A percentile compares a stretch with the other conserved stretches of the same genome.
phyloP scores from a whole-genome alignment of 2,797 vertebrate species.

The Gymnoscopelus braueri region DNA sequence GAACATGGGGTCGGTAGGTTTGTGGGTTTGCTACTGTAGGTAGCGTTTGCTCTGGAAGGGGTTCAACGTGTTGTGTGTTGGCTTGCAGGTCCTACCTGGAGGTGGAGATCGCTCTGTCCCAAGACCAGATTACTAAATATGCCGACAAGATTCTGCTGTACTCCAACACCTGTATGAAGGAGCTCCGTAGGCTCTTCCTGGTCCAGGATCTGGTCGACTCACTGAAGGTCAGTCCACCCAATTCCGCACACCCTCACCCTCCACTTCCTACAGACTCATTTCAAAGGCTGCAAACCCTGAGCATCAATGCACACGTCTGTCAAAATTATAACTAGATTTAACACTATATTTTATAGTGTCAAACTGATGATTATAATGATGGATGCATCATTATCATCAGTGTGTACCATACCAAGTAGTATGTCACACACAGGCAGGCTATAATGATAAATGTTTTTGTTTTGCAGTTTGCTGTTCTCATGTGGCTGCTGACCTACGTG shows the following conservation, averaged over 20 bases:
- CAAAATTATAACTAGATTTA: background rate
- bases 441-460: slow-evolving; percentile 35
- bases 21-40: background rate
- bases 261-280: slow-evolving; percentile 7
- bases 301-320: background rate
- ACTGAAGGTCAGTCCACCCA: slow-evolving; percentile 87
- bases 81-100: slow-evolving; percentile 92
- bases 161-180: slow-evolving; percentile 93
- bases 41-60: background rate
- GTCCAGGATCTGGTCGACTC: slow-evolving; percentile 98
- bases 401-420: too few species aligned
- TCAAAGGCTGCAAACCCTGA: too few species aligned
- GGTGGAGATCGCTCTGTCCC: slow-evolving; percentile 94
- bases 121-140: slow-evolving; percentile 98
- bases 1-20: too few species aligned
- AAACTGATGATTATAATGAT: background rate
- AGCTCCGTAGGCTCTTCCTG: slow-evolving; percentile 95
- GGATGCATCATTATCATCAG: background rate
- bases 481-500: slow-evolving; percentile 99
- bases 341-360: background rate
- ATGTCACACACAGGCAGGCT: background rate
- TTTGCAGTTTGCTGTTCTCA: slow-evolving; percentile 96
- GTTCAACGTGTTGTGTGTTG: background rate
- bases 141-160: slow-evolving; percentile 95
- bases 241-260: background rate